These are phyloP conservation scores for Bolinopsis microptera DNA, from an alignment of 37 sponge, comb jelly and placozoan genomes.

Conservation along the genomic window DNA sequence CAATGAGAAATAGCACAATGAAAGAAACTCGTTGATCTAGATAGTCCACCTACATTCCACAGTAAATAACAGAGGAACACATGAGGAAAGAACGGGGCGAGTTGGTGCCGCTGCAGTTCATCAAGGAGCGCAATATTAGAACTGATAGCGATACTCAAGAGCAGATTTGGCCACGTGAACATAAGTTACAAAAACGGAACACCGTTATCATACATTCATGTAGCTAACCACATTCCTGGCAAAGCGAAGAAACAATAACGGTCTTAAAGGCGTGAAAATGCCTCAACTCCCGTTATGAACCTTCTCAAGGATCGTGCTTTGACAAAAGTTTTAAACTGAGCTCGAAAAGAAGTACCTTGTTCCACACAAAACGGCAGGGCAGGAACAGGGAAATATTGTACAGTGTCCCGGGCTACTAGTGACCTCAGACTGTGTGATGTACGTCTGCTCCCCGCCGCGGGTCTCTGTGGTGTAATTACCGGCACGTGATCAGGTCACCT, in stretches of 20 bases:
- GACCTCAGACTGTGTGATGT: neutral
- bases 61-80: no score
- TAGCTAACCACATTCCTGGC: neutral
- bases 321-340: neutral
- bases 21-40: no score
- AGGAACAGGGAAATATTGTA: neutral
- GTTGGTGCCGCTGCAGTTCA: no score
- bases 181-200: no score
- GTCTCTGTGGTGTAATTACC: neutral
- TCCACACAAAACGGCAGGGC: neutral
- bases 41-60: no score
- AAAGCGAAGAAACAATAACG: neutral
- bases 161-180: neutral
- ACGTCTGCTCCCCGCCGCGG: neutral
- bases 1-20: no score
- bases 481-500: neutral
- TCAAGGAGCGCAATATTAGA: no score
- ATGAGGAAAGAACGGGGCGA: no score
- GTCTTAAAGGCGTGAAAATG: neutral
- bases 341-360: neutral
- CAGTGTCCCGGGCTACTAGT: neutral
- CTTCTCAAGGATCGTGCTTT: neutral
- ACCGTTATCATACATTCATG: no score
- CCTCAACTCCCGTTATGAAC: neutral
- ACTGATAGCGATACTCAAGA: no score